phyloP scores from a whole-genome alignment of 2,113 vertebrate genomes.

The Ceyx margarethae region DNA sequence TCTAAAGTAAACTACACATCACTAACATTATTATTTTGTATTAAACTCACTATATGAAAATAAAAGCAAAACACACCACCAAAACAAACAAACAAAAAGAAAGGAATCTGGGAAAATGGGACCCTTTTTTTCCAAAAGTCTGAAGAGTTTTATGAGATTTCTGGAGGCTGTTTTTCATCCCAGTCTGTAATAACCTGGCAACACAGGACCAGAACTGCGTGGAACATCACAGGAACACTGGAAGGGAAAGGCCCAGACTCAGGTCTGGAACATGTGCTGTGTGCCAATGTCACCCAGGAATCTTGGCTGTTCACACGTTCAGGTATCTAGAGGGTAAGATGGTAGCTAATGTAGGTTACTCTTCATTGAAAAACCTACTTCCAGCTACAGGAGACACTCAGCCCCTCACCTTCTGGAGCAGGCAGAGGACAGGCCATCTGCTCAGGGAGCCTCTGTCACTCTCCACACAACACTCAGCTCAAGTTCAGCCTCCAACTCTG shows the following conservation, averaged over 20 bases:
- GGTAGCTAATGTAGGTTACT: not conserved
- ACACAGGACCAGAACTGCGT: not conserved
- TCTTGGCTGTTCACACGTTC: not conserved
- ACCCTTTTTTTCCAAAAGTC: not conserved
- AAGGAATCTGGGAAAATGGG: not conserved
- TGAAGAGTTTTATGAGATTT: not conserved
- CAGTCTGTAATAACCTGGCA: not conserved
- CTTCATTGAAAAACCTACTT: not conserved
- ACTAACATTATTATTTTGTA: not conserved
- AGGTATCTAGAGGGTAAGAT: not conserved
- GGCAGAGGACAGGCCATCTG: not conserved
- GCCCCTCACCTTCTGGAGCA: not conserved
- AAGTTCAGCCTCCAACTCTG: not conserved
- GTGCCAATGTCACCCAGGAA: not conserved
- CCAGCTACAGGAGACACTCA: not conserved
- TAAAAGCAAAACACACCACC: not conserved
- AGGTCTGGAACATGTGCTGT: not conserved
- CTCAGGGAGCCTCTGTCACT: not conserved
- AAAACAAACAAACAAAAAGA: not conserved
- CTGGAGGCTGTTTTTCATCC: not conserved
- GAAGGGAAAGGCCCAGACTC: not conserved
- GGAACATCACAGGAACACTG: not conserved
- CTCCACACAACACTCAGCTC: not conserved
- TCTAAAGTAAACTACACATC: not conserved
- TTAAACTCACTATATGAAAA: not conserved